A percentile compares a stretch with the other conserved stretches of the same genome.
These are phyloP conservation scores for Enteromius radiatus DNA, from an alignment of 2,797 vertebrate genomes.

Conservation along the genomic window DNA sequence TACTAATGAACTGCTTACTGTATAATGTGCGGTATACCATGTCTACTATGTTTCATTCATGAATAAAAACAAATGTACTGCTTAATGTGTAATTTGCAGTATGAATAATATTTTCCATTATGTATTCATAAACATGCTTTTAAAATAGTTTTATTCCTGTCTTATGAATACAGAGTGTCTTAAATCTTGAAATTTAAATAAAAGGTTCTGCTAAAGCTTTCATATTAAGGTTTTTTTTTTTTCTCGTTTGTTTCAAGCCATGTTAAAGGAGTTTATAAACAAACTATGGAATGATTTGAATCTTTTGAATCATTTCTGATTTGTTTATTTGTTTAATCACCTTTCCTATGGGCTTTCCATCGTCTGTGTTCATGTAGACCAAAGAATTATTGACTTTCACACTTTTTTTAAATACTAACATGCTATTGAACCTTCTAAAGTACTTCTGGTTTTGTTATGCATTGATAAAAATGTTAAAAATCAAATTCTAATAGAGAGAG, in stretches of 20 bases:
- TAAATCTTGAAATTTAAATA: neutral
- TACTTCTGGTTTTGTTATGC: neutral
- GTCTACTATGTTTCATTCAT: too few relatives aligned
- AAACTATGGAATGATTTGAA: neutral
- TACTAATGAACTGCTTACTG: neutral
- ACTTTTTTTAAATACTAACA: too few relatives aligned
- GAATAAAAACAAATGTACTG: too few relatives aligned
- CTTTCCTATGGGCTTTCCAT: neutral
- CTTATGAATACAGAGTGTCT: neutral
- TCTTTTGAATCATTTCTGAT: constrained; percentile 6
- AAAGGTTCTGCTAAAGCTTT: neutral
- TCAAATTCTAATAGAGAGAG: too few relatives aligned
- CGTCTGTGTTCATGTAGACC: neutral
- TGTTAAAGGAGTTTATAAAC: neutral
- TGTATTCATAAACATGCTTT: neutral
- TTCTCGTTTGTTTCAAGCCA: neutral
- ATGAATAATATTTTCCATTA: neutral
- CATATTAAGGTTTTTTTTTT: too few relatives aligned
- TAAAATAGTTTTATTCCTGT: neutral
- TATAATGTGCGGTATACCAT: neutral
- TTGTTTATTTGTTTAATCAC: neutral
- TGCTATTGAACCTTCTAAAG: too few relatives aligned
- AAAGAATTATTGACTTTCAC: too few relatives aligned
- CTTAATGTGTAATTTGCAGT: neutral
- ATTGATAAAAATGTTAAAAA: too few relatives aligned